These are phyloP conservation scores for Athetis lepigone DNA, from an alignment of 2,888 invertebrate genomes.

Conservation along the genomic window DNA sequence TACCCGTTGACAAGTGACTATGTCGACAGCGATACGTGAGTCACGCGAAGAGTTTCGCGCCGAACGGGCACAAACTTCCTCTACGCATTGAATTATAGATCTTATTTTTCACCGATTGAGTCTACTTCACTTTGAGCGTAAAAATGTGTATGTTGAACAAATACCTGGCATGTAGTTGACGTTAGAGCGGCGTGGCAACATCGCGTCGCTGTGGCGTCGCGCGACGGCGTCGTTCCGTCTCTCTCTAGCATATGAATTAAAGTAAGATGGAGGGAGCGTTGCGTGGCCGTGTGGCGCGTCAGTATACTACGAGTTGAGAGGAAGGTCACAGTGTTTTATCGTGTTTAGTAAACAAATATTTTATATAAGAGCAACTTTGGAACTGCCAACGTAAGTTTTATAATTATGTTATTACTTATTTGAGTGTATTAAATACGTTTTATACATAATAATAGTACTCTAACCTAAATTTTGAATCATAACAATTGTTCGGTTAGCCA, in stretches of 20 bases:
- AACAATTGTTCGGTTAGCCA: background rate
- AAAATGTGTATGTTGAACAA: slow-evolving; percentile 45
- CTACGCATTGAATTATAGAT: slow-evolving; percentile 18
- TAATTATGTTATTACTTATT: slow-evolving; percentile 6
- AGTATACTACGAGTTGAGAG: slow-evolving; percentile 69
- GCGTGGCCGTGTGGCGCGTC: slow-evolving; percentile 70
- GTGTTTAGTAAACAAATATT: slow-evolving; percentile 56
- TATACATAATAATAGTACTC: background rate
- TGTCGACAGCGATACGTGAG: slow-evolving; percentile 62
- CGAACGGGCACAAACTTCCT: slow-evolving; percentile 56
- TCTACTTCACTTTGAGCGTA: slow-evolving; percentile 12
- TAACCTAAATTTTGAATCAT: background rate
- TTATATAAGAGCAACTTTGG: slow-evolving; percentile 43
- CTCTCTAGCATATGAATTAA: slow-evolving; percentile 49
- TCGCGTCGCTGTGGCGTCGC: slow-evolving; percentile 68
- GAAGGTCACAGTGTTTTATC: slow-evolving; percentile 69
- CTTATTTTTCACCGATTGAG: background rate
- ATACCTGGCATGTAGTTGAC: slow-evolving; percentile 57
- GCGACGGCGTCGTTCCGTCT: slow-evolving; percentile 57
- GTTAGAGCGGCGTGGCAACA: slow-evolving; percentile 68
- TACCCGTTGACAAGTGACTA: slow-evolving; percentile 72
- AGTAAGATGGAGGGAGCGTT: slow-evolving; percentile 50
- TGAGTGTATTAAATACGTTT: background rate
- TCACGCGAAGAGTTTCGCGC: slow-evolving; percentile 63
- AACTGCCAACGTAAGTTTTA: slow-evolving; percentile 47